Conservation (phyloP, 2,113 vertebrate genomes). For the Micronycteris hirsuta region DNA sequence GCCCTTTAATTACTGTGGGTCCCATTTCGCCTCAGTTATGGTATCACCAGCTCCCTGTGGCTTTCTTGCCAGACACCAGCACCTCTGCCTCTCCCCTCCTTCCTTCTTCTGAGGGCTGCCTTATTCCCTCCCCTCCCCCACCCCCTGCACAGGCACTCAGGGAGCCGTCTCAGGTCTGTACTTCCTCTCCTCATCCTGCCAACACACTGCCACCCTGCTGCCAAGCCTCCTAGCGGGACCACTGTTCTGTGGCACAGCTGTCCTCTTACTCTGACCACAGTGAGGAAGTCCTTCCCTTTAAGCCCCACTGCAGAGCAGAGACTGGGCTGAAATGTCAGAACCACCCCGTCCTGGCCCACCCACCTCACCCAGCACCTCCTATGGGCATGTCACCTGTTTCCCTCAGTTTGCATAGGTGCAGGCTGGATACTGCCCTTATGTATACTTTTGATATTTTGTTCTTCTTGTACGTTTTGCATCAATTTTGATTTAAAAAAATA, state of each 20-base stretch:
- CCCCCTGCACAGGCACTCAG: not conserved
- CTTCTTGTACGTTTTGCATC: not conserved
- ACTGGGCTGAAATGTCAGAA: not conserved
- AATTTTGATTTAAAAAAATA: not conserved
- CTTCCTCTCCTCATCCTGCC: not conserved
- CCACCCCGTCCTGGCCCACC: too few species aligned
- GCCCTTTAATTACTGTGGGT: not conserved
- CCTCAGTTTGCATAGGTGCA: not conserved
- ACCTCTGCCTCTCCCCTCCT: not conserved
- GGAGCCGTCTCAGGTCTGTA: accelerated
- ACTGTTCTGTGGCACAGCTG: not conserved
- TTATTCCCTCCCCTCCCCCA: accelerated
- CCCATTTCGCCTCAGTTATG: not conserved
- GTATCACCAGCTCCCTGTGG: not conserved
- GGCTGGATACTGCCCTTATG: not conserved
- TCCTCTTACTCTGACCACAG: not conserved
- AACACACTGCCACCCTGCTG: not conserved
- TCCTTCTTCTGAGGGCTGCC: not conserved
- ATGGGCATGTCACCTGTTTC: not conserved
- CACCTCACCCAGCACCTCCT: not conserved
- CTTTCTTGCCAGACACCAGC: not conserved
- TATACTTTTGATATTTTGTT: not conserved
- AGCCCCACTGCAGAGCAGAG: not conserved
- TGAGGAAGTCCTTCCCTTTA: not conserved
- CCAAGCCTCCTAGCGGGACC: not conserved